These are phyloP conservation scores for Dicycla oo DNA, from an alignment of 2,888 invertebrate species.

Conservation along the genomic window DNA sequence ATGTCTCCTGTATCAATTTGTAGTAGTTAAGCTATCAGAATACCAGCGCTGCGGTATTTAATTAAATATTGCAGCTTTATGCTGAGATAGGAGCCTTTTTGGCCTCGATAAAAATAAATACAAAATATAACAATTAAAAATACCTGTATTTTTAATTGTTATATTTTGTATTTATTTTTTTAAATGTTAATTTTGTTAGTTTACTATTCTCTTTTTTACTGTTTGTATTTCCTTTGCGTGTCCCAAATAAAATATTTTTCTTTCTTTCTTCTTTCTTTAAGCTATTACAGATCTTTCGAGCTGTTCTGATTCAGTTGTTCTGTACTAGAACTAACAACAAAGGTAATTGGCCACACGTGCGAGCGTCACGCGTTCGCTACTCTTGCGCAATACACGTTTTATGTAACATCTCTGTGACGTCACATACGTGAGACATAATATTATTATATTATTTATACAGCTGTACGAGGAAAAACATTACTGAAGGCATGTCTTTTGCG, in stretches of 20 bases:
- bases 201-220: too few relatives aligned
- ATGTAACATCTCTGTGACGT: constrained; percentile 33
- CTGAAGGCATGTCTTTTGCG: constrained; percentile 25
- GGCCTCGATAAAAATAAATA: too few relatives aligned
- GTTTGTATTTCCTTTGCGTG: too few relatives aligned
- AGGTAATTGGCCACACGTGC: constrained; percentile 38
- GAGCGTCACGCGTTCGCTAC: constrained; percentile 28
- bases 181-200: too few relatives aligned
- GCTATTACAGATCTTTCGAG: neutral
- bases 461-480: constrained; percentile 12
- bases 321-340: constrained; percentile 4
- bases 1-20: neutral
- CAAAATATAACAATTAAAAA: too few relatives aligned
- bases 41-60: too few relatives aligned
- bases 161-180: too few relatives aligned
- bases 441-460: constrained; percentile 17
- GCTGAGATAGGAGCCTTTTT: too few relatives aligned
- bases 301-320: constrained; percentile 23
- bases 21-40: neutral
- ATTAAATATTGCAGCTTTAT: too few relatives aligned
- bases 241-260: too few relatives aligned
- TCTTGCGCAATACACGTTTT: constrained; percentile 40
- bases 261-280: too few relatives aligned
- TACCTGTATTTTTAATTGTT: too few relatives aligned
- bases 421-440: constrained; percentile 12